Evolutionary conservation across 2,797 vertebrate species (phyloP), one percentile per base, ranked within the genome.

Genomic region (Tangara arthus): DNA sequence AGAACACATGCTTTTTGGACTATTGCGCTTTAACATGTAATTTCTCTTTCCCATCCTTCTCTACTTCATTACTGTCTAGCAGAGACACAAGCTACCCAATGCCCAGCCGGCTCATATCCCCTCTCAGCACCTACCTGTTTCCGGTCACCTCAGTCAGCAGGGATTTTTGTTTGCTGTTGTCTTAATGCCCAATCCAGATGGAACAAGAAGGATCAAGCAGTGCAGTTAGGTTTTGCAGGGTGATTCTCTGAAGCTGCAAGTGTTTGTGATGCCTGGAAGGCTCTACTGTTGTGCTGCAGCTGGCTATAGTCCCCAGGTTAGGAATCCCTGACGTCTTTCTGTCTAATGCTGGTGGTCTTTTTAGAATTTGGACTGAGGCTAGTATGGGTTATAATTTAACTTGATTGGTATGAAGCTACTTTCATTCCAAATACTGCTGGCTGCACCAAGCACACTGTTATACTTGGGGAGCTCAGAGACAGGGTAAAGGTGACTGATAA

Each of bases 321-420:
- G 64, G 56, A 84, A 85, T 72, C 26, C 4, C 12, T 47, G 78
- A 47, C 0, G 9, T 65, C 68, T 76, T 68, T 75, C 39, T 71
- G 11, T 57, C 14, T 65, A 34, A 65, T 65, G 39, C 39, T 79
- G 27, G 24, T 72, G n/a, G 34, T 85, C 64, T 56, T 44, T 35
- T 49, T 50, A 94, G 90, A 92, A 89, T 80, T 94, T 92, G 78
- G 35, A 85, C 71, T 73, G 83, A 84, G 37, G 30, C 30, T 79
- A 82, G 37, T 39, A 60, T 22, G 24, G 64, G 73, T 96, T 95
- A 80, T 63, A 95, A 75, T 94, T 95, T 97, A 97, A 97, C 86
- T 76, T 49, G 56, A 82, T 82, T 89, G 93, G 93, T 84, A 96
- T 84, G 93, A 96, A 93, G 44, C 71, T 79, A 28, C 17, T 92